Base-by-base conservation (phyloP, 2,797 vertebrate genomes). In the Micrastur ruficollis region DNA sequence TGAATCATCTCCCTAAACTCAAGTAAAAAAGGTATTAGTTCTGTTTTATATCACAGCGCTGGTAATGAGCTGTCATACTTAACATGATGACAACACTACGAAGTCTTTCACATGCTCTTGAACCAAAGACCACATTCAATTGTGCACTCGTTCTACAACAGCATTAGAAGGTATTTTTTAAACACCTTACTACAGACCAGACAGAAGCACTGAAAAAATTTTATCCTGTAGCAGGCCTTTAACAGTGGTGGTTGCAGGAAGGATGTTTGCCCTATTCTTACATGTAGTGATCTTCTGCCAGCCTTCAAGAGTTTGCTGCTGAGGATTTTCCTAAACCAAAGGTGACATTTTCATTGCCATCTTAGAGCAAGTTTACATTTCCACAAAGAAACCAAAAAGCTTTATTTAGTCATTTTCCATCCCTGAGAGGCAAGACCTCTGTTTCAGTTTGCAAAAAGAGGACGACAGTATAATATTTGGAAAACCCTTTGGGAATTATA, bases 401-500 rank as follows among this genome's bases (percentile, higher is more conserved):
- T 61, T 27, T 22, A 52, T 46, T 67, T 46, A 71, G 85, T 59
- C 59, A 53, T 13, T 82, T 75, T 46, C 75, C 32, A 47, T 9
- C 71, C 65, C 25, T 13, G 8, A 62, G 14, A 61, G 23, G 26
- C 10, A 67, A 58, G 58, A 63, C 47, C 40, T 86, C 40, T 0
- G 3, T 34, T 58, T 36, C 38, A 34, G 31, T 49, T 10, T 27
- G 31, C 62, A 34, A 27, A 66, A 85, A 27, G 36, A 87, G 3
- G 11, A 72, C 0, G 0, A 13, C 2, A 5, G 59, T 7, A 8
- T 9, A 2, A 5, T 14, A 75, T 14, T 29, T 52, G 29, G 32
- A 52, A 89, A 86, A 23, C 3, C 50, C 42, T 55, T 22, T 16
- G 55, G 81, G 89, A 91, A 82, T 25, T 40, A 4, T 3, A 36